These are phyloP conservation scores for Meghimatium bilineatum DNA, from an alignment of 2,888 invertebrate species.

Conservation along the genomic window DNA sequence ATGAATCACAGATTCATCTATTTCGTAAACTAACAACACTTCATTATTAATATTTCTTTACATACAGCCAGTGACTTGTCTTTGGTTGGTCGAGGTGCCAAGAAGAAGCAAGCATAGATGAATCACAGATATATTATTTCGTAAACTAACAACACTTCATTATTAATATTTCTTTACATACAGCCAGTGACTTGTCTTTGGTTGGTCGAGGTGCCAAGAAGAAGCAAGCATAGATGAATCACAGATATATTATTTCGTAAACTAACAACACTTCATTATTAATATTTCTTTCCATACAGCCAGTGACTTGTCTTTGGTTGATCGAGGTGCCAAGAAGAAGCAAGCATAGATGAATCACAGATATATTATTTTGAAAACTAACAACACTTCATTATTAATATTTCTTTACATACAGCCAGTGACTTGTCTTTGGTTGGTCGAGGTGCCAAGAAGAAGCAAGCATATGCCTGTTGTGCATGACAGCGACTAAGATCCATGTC, in stretches of 20 bases:
- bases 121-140: no score
- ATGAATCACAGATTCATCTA: no score
- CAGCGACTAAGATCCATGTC: constrained; percentile 95
- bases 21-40: no score
- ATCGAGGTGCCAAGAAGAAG: constrained; percentile 95
- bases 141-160: no score
- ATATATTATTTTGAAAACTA: no score
- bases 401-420: constrained; percentile 84
- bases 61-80: constrained; percentile 94
- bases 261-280: no score
- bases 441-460: constrained; percentile 96
- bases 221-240: constrained; percentile 98
- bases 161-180: no score
- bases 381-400: no score
- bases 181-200: constrained; percentile 95
- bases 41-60: no score
- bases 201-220: constrained; percentile 96
- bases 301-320: constrained; percentile 95
- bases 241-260: no score
- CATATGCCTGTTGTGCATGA: constrained; percentile 96
- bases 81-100: constrained; percentile 95
- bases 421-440: constrained; percentile 96
- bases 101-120: constrained; percentile 97
- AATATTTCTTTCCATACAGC: no score
- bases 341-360: no score